These are phyloP conservation scores for Lithobates pipiens DNA, from an alignment of 2,797 vertebrate genomes.

Conservation along the genomic window DNA sequence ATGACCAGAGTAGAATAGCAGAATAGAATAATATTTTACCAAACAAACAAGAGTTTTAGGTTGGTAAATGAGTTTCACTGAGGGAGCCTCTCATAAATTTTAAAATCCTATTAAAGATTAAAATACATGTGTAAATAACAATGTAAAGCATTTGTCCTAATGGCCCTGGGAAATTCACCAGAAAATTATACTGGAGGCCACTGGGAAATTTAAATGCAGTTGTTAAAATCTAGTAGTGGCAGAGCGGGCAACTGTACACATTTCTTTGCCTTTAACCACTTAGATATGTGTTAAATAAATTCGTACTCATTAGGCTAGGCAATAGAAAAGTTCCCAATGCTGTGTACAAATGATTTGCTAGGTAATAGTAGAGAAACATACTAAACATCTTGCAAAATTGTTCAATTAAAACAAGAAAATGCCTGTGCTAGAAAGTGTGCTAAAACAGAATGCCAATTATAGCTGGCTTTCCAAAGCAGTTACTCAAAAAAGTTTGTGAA, in stretches of 20 bases:
- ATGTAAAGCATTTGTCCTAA: slow-evolving; percentile 12
- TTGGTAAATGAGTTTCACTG: background rate
- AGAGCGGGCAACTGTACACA: slow-evolving; percentile 11
- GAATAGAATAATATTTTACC: background rate
- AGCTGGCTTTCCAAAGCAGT: slow-evolving; percentile 28
- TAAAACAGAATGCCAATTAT: slow-evolving; percentile 45
- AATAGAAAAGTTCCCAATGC: slow-evolving; percentile 16
- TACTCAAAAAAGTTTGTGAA: slow-evolving; percentile 49
- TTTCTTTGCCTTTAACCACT: slow-evolving; percentile 30
- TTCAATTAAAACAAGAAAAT: slow-evolving; percentile 26
- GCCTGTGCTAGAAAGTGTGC: slow-evolving; percentile 29
- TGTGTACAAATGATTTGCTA: slow-evolving; percentile 36
- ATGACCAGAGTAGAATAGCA: background rate
- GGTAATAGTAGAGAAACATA: slow-evolving; percentile 17
- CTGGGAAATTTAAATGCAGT: slow-evolving; percentile 36
- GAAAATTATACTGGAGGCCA: slow-evolving; percentile 39
- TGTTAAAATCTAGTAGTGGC: slow-evolving; percentile 22
- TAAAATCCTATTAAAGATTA: slow-evolving; percentile 31
- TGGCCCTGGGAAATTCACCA: slow-evolving; percentile 26
- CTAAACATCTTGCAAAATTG: slow-evolving; percentile 40
- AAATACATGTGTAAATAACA: slow-evolving; percentile 40
- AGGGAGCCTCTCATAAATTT: slow-evolving; percentile 9
- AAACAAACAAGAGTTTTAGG: background rate
- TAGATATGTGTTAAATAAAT: slow-evolving; percentile 36
- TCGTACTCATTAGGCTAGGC: slow-evolving; percentile 25